Base-by-base conservation (phyloP, 2,888 invertebrate species). In the Alitta virens region DNA sequence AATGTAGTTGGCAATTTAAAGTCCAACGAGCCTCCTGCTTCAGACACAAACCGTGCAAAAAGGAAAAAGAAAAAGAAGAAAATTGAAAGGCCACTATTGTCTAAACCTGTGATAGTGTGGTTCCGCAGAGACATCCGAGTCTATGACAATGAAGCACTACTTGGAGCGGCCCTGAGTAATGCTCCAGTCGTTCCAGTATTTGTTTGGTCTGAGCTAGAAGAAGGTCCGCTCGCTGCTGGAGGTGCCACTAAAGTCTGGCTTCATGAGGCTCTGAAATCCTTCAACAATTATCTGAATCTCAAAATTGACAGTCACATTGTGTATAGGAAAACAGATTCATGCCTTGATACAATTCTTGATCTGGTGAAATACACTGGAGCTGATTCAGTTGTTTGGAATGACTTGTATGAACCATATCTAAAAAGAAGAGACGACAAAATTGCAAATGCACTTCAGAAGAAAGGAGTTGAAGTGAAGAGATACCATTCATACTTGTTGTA, bases 221-320 rank as follows among this genome's bases (percentile, higher is more conserved):
- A 73, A 60, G 71, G 69, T 40, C 69, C 71, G 0, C 46, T 71
- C 1, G 72, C 71, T 26, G 67, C 66, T 24, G 71, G 72, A 33
- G 72, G 71, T 16, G 72, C 72, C 1, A 69, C 69, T 18, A 73
- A 73, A 63, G 60, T 71, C n/a, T 73, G 71, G 72, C 62, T 73
- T 18, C 69, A 73, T 49, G 65, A 70, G 50, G 71, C 72, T 12
- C 38, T 73, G 42, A 65, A 65, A 21, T 55, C 42, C 43, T 52
- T 73, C 9, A 66, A 71, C 46, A 49, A 53, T 25, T 57, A 62
- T 26, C 27, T 71, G 7, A 43, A 63, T 1, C 59, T 65, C 12
- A 67, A 60, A 42, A 68, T 60, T 62, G 65, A 63, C 21, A 69
- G 68, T 62, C 56, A 63, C 18, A 69, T 72, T 9, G 43, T 71